Evolutionary conservation across 1,140 invertebrate species (phyloP).

Genomic region (Drosophila aff.): DNA sequence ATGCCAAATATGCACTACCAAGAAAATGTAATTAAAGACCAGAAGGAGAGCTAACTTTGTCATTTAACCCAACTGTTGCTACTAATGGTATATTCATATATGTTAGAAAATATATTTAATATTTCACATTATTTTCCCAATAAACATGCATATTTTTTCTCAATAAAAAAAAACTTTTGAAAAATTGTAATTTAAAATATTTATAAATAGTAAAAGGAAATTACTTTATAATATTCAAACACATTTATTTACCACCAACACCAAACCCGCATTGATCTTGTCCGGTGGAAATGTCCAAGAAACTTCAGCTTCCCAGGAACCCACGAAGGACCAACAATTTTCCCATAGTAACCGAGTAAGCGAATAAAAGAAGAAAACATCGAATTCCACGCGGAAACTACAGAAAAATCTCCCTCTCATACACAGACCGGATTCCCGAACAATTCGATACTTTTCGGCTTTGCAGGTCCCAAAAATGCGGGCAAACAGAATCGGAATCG

Average conservation of each 20-base stretch:
- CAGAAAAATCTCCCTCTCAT: conserved; percentile 54
- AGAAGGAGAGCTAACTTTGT: not conserved
- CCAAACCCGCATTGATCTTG: conserved; percentile 60
- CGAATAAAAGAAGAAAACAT: conserved; percentile 39
- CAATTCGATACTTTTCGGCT: conserved; percentile 78
- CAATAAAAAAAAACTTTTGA: too few species aligned
- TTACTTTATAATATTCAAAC: too few species aligned
- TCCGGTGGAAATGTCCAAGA: not conserved
- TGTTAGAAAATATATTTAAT: too few species aligned
- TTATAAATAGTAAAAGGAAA: not conserved
- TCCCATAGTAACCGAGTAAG: conserved; percentile 44
- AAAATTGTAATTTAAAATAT: too few species aligned
- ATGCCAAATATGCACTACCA: not conserved
- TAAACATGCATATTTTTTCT: too few species aligned
- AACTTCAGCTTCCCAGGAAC: conserved; percentile 52
- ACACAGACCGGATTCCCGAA: conserved; percentile 23
- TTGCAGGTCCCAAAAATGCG: conserved; percentile 74
- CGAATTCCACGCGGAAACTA: conserved; percentile 49
- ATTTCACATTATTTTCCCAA: too few species aligned
- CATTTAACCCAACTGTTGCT: not conserved
- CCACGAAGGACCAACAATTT: conserved; percentile 51
- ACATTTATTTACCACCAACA: not conserved
- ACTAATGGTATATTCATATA: not conserved
- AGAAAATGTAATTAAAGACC: not conserved
- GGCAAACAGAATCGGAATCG: conserved; percentile 62